phyloP scores from a whole-genome alignment of 2,888 invertebrate genomes.

The Hypsopygia costalis region DNA sequence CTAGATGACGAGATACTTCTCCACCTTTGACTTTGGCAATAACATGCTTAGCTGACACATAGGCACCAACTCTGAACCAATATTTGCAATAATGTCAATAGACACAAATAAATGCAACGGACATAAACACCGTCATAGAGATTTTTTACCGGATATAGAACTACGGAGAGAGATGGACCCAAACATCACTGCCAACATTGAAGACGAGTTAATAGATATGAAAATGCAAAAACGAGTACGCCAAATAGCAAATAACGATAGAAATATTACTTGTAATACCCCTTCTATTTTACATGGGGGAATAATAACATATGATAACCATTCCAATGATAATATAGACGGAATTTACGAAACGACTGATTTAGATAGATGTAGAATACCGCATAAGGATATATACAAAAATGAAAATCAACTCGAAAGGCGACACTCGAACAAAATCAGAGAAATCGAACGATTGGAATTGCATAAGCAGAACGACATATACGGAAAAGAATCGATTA shows the following conservation, averaged over 20 bases:
- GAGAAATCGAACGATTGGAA: slow-evolving; percentile 37
- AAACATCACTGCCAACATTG: slow-evolving; percentile 1
- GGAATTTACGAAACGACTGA: slow-evolving; percentile 59
- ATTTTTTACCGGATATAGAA: slow-evolving; percentile 1
- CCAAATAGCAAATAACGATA: slow-evolving; percentile 35
- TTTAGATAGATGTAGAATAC: slow-evolving; percentile 65
- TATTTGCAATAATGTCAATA: slow-evolving; percentile 25
- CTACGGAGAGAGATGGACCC: slow-evolving; percentile 2
- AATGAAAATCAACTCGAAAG: slow-evolving; percentile 46
- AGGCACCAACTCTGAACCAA: slow-evolving; percentile 21
- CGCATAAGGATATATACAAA: slow-evolving; percentile 41
- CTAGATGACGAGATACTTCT: slow-evolving; percentile 29
- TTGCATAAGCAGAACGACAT: slow-evolving; percentile 55
- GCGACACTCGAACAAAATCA: slow-evolving; percentile 38
- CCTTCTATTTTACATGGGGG: not conserved
- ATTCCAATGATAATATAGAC: slow-evolving; percentile 64
- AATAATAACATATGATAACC: slow-evolving; percentile 38
- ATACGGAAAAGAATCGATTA: slow-evolving; percentile 63
- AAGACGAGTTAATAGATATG: not conserved
- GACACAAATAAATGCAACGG: not conserved
- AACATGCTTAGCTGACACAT: slow-evolving; percentile 66
- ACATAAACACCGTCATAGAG: not conserved
- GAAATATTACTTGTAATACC: slow-evolving; percentile 20
- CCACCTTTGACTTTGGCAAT: slow-evolving; percentile 23
- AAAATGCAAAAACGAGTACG: slow-evolving; percentile 12